Percentiles rank a stretch among this genome's conserved stretches.
Evolutionary conservation across 2,888 invertebrate genomes (phyloP).

Genomic region (Ligdia adustata): DNA sequence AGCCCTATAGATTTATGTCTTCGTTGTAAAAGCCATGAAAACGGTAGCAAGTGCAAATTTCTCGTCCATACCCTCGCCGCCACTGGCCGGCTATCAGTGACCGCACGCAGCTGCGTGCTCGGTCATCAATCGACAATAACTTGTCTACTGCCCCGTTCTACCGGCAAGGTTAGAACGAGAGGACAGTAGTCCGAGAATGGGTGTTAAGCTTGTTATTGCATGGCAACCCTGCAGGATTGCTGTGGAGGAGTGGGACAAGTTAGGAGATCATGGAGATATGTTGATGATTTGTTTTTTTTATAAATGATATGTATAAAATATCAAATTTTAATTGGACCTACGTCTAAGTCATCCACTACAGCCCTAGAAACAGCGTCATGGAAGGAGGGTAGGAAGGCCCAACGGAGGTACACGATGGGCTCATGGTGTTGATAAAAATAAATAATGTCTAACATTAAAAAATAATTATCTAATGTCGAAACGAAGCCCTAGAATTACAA

Average conservation of each 20-base stretch:
- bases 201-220: slow-evolving; percentile 37
- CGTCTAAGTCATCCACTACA: too few relatives aligned
- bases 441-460: too few relatives aligned
- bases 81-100: too few relatives aligned
- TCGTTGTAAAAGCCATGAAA: slow-evolving; percentile 36
- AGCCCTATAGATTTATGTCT: slow-evolving; percentile 27
- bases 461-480: too few relatives aligned
- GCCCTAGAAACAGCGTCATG: too few relatives aligned
- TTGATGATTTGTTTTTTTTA: too few relatives aligned
- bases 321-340: too few relatives aligned
- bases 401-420: too few relatives aligned
- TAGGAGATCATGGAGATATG: slow-evolving; percentile 4
- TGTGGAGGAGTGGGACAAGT: slow-evolving; percentile 31
- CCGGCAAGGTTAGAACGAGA: slow-evolving; percentile 26
- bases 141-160: slow-evolving; percentile 26
- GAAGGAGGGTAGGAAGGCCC: too few relatives aligned
- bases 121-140: slow-evolving; percentile 37
- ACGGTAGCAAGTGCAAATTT: slow-evolving; percentile 37
- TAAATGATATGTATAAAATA: too few relatives aligned
- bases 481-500: too few relatives aligned
- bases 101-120: slow-evolving; percentile 38
- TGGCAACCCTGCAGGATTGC: slow-evolving; percentile 39
- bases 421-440: too few relatives aligned
- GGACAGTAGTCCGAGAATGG: slow-evolving; percentile 26
- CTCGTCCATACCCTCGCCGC: slow-evolving; percentile 21